A percentile compares a stretch with the other conserved stretches of the same genome.
phyloP scores from a whole-genome alignment of 2,888 invertebrate genomes.

The Scaptomyza tumidula region DNA sequence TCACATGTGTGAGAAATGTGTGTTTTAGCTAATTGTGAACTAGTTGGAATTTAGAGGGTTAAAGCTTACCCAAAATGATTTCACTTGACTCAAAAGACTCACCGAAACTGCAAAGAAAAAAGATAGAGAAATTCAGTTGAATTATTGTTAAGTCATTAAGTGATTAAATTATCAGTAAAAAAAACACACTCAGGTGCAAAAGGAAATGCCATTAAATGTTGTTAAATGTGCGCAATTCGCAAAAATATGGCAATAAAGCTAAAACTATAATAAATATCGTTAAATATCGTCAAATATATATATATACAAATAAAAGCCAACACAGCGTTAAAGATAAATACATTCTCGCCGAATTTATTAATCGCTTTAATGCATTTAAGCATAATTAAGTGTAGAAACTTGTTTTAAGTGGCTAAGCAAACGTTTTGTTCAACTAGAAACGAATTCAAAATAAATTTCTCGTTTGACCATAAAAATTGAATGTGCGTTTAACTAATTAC shows the following conservation, averaged over 20 bases:
- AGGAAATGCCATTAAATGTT: slow-evolving; percentile 48
- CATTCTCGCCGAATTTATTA: slow-evolving; percentile 4
- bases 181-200: slow-evolving; percentile 21
- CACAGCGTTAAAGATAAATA: slow-evolving; percentile 2
- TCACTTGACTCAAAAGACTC: slow-evolving; percentile 37
- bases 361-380: slow-evolving; percentile 4
- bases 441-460: slow-evolving; percentile 13
- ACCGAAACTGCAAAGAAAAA: slow-evolving; percentile 73
- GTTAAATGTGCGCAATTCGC: background rate
- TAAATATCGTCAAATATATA: too few relatives aligned
- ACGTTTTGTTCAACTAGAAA: slow-evolving; percentile 24
- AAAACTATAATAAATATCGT: background rate
- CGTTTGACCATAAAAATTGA: slow-evolving; percentile 9
- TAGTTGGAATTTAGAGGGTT: background rate
- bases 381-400: slow-evolving; percentile 24
- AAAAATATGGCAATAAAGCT: background rate
- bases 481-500: slow-evolving; percentile 36
- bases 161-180: slow-evolving; percentile 34
- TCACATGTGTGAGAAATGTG: background rate
- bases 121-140: slow-evolving; percentile 10
- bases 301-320: background rate
- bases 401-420: slow-evolving; percentile 22
- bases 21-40: slow-evolving; percentile 1
- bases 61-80: background rate
- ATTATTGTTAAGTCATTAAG: slow-evolving; percentile 31